A percentile compares a stretch with the other conserved stretches of the same genome.
These are phyloP conservation scores for Otus sunia DNA, from an alignment of 2,113 vertebrate genomes.

Conservation along the genomic window DNA sequence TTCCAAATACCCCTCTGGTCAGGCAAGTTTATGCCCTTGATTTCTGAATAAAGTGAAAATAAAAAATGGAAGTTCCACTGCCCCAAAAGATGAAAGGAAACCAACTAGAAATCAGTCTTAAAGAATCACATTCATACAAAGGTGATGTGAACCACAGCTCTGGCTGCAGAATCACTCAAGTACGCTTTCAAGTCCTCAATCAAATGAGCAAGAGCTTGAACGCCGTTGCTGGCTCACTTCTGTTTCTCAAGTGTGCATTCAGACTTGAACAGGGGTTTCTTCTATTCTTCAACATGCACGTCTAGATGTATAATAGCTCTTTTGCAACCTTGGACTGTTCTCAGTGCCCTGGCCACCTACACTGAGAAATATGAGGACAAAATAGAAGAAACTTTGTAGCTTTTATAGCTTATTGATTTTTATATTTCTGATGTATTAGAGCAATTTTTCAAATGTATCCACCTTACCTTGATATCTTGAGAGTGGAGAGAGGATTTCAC, in stretches of 20 bases:
- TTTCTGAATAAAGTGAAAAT: neutral
- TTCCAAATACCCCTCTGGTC: neutral
- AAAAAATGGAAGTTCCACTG: neutral
- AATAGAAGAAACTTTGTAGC: slow-evolving; percentile 77
- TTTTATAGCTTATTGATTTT: slow-evolving; percentile 83
- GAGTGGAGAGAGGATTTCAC: slow-evolving; percentile 74
- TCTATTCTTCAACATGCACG: slow-evolving; percentile 45
- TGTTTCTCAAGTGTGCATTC: slow-evolving; percentile 40
- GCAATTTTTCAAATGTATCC: slow-evolving; percentile 78
- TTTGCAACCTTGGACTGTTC: slow-evolving; percentile 71
- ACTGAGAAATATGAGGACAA: slow-evolving; percentile 68
- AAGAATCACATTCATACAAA: neutral
- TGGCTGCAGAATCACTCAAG: slow-evolving; percentile 36
- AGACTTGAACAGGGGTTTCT: neutral
- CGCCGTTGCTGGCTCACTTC: neutral
- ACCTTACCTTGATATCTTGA: slow-evolving; percentile 75
- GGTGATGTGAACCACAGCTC: neutral
- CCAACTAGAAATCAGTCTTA: neutral
- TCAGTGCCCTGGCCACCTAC: slow-evolving; percentile 59
- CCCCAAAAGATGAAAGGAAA: neutral
- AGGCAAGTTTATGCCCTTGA: neutral
- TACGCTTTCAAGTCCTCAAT: slow-evolving; percentile 34
- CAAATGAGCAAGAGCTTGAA: slow-evolving; percentile 46
- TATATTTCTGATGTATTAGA: slow-evolving; percentile 78
- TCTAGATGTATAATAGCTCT: slow-evolving; percentile 60